Evolutionary conservation across 2,888 invertebrate species (phyloP), one percentile per base, ranked within the genome.

Genomic region (Entomobrya multifasciata): DNA sequence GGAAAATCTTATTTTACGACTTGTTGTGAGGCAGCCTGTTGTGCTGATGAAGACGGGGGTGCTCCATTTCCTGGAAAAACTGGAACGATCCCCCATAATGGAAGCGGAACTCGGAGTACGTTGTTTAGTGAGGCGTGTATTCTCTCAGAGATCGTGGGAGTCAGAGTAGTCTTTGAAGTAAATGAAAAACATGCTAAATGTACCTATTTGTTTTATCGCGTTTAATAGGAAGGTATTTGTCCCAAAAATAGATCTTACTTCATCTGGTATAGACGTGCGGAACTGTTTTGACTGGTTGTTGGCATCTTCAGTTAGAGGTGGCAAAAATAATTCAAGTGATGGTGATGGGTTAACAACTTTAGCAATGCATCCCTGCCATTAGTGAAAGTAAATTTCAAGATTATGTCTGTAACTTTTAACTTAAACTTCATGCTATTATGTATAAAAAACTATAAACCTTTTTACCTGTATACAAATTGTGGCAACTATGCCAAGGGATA

Each of bases 21-120:
- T 44, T 81, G 65, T 44, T 41, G 20, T 77, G 77, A n/a, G 15
- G 79, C 20, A 15, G 15, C 65, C 20, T 62, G 79, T 13, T 70
- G 70, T n/a, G 17, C 5, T 52, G 20, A 30, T 52, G 80, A 15
- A 15, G 11, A 30, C 25, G 70, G 25, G 20, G 55, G 25, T 15
- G 47, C 4, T 74, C 60, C 72, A 13, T 13, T 62, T 49, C 27
- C 74, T 44, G 65, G 44, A 55, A 36, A 36, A 6, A 55, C 30
- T 30, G n/a, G 10, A 25, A 57, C 80, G 0, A 55, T 41, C 6
- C 86, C 86, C 80, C 44, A 81, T 36, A 86, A 1, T 44, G 86
- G 86, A 10, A 87, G n/a, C 3, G 87, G 87, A 13, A 87, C 15
- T 15, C 82, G 36, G 17, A 87, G 62, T n/a, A 82, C 81, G 44